Conservation (phyloP, 2,113 vertebrate genomes). For the Oryzias woworae region DNA sequence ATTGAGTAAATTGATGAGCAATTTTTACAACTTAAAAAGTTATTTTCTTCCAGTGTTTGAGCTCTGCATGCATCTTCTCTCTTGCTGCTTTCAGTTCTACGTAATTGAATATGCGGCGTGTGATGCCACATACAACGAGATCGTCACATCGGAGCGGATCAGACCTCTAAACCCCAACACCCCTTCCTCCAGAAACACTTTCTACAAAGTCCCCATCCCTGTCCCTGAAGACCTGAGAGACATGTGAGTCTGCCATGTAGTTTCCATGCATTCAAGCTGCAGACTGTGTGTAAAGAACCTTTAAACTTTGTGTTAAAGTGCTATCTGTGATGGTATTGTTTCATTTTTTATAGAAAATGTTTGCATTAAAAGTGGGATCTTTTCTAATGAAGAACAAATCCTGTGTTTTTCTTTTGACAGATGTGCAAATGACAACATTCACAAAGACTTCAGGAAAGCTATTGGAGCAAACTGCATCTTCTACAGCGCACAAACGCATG, state of each 20-base stretch:
- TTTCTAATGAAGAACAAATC: slow-evolving; percentile 7
- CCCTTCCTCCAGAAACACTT: slow-evolving; percentile 82
- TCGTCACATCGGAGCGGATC: slow-evolving; percentile 89
- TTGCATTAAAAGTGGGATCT: neutral
- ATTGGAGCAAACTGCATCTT: slow-evolving; percentile 90
- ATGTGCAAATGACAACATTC: slow-evolving; percentile 86
- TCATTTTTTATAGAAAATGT: no score
- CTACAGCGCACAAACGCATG: slow-evolving; percentile 80
- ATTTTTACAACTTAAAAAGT: no score
- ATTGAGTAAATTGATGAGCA: no score
- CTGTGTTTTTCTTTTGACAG: slow-evolving; percentile 65
- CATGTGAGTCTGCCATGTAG: slow-evolving; percentile 87
- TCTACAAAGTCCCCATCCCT: slow-evolving; percentile 85
- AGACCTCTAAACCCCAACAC: slow-evolving; percentile 89
- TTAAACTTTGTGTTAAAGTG: no score
- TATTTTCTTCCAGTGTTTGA: no score
- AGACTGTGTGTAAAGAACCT: no score
- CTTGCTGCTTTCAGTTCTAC: slow-evolving; percentile 80
- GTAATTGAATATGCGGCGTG: slow-evolving; percentile 92
- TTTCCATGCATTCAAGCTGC: no score
- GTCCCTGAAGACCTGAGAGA: slow-evolving; percentile 88
- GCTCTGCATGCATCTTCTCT: slow-evolving; percentile 1
- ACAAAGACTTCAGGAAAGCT: slow-evolving; percentile 94
- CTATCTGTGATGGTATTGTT: no score
- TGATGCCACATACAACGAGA: slow-evolving; percentile 92